These are phyloP conservation scores for Asobara japonica DNA, from an alignment of 1,140 invertebrate genomes.

Conservation along the genomic window DNA sequence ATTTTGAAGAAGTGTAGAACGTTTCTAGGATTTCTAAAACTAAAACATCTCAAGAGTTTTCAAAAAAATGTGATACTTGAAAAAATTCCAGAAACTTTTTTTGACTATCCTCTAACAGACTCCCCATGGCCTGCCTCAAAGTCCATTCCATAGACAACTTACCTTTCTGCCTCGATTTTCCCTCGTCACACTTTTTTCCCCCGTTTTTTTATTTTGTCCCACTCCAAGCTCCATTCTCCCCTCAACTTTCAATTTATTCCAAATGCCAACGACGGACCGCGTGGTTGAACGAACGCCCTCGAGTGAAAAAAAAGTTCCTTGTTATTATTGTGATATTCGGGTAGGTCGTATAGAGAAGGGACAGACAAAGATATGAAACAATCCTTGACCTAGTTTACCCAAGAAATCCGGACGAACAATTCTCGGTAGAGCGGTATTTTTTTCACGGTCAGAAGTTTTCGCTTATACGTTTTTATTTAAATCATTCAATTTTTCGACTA, in stretches of 20 bases:
- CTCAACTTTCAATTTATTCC: conserved; percentile 34
- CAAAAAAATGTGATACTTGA: too few relatives aligned
- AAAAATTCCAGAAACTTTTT: too few relatives aligned
- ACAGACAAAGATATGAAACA: background rate
- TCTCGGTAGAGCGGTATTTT: background rate
- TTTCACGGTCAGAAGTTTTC: background rate
- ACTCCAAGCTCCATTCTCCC: background rate
- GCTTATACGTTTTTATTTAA: too few relatives aligned
- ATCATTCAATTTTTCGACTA: too few relatives aligned
- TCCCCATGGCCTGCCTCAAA: conserved; percentile 18
- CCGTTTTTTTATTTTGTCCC: conserved; percentile 14
- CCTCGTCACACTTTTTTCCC: conserved; percentile 1
- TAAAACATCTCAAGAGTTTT: too few relatives aligned
- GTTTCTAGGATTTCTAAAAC: too few relatives aligned
- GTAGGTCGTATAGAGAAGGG: conserved; percentile 1
- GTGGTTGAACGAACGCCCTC: conserved; percentile 21
- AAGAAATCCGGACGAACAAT: background rate
- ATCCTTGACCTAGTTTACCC: conserved; percentile 8
- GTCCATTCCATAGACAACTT: background rate
- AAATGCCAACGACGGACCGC: conserved; percentile 17
- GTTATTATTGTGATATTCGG: conserved; percentile 11
- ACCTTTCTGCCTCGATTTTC: background rate
- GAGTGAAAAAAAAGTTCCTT: conserved; percentile 4
- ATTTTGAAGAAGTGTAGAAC: too few relatives aligned
- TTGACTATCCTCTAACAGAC: too few relatives aligned